phyloP scores from a whole-genome alignment of 64 coral and sea anemone species.

The Montipora cactus region DNA sequence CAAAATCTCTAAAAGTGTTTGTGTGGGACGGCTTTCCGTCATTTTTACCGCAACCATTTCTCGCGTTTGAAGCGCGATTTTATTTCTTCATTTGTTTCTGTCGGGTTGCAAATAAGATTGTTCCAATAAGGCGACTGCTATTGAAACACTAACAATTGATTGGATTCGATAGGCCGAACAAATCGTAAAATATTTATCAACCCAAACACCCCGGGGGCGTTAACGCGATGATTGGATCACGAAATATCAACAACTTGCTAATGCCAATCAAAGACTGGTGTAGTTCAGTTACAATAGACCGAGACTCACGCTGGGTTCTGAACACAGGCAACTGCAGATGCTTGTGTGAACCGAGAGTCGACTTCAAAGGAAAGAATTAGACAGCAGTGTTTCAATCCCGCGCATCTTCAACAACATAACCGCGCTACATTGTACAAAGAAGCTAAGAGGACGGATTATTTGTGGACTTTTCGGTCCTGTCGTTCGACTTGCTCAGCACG shows the following conservation, averaged over 20 bases:
- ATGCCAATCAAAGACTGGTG: slow-evolving; percentile 95
- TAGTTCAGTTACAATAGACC: slow-evolving; percentile 94
- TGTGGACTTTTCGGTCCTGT: slow-evolving; percentile 6
- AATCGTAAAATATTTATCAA: slow-evolving; percentile 98
- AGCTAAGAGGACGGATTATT: slow-evolving; percentile 6
- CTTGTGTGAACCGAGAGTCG: slow-evolving; percentile 88
- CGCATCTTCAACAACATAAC: slow-evolving; percentile 27
- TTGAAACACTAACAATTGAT: slow-evolving; percentile 95
- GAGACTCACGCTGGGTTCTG: slow-evolving; percentile 86
- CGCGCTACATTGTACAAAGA: slow-evolving; percentile 37
- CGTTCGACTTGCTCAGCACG: slow-evolving; percentile 70
- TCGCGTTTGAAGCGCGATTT: slow-evolving; percentile 3
- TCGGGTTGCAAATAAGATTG: slow-evolving; percentile 91
- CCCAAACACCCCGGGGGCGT: slow-evolving; percentile 84
- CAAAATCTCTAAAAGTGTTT: slow-evolving; percentile 1
- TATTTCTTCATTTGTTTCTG: slow-evolving; percentile 63
- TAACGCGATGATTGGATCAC: slow-evolving; percentile 85
- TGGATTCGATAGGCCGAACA: slow-evolving; percentile 91
- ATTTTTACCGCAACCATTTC: background rate
- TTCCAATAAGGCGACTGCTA: slow-evolving; percentile 82
- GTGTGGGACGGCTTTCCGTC: background rate
- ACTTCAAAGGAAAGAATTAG: slow-evolving; percentile 53
- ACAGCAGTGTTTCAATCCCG: slow-evolving; percentile 35
- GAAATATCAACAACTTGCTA: slow-evolving; percentile 93
- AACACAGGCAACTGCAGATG: slow-evolving; percentile 88